Conservation (phyloP, 2,113 vertebrate species). For the Cheilinus undulatus region DNA sequence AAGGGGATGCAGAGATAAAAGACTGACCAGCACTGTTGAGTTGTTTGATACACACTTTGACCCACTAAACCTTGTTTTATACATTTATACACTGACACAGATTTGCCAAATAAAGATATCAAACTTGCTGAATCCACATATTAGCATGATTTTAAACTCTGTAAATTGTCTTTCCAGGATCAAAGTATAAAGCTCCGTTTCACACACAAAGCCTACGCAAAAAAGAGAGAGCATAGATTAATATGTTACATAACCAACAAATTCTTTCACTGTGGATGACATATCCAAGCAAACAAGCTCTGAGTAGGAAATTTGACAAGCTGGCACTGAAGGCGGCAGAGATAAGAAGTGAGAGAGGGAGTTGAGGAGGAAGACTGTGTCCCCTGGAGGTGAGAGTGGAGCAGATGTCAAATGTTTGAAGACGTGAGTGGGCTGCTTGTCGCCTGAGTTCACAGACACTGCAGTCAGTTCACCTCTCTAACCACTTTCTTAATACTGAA, state of each 20-base stretch:
- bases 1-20: constrained; percentile 21
- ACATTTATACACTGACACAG: constrained; percentile 19
- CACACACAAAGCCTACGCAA: constrained; percentile 58
- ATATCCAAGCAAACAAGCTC: constrained; percentile 71
- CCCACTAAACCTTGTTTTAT: constrained; percentile 13
- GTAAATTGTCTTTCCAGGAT: constrained; percentile 58
- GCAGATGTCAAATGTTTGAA: constrained; percentile 58
- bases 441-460: constrained; percentile 37
- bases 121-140: constrained; percentile 42
- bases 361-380: constrained; percentile 48
- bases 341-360: constrained; percentile 62
- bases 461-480: constrained; percentile 3
- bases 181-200: constrained; percentile 66
- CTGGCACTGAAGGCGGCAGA: constrained; percentile 51
- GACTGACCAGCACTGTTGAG: constrained; percentile 20
- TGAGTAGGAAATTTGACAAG: constrained; percentile 66
- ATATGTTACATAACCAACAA: constrained; percentile 65
- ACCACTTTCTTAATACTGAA: background rate
- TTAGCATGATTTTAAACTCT: constrained; percentile 49
- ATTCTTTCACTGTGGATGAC: constrained; percentile 64
- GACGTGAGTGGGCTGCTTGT: constrained; percentile 35
- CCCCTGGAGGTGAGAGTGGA: constrained; percentile 64
- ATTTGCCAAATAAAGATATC: constrained; percentile 50
- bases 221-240: constrained; percentile 59
- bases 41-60: constrained; percentile 32